Base-by-base conservation (phyloP, 2,797 vertebrate species). In the Gadopsis bispinosus region DNA sequence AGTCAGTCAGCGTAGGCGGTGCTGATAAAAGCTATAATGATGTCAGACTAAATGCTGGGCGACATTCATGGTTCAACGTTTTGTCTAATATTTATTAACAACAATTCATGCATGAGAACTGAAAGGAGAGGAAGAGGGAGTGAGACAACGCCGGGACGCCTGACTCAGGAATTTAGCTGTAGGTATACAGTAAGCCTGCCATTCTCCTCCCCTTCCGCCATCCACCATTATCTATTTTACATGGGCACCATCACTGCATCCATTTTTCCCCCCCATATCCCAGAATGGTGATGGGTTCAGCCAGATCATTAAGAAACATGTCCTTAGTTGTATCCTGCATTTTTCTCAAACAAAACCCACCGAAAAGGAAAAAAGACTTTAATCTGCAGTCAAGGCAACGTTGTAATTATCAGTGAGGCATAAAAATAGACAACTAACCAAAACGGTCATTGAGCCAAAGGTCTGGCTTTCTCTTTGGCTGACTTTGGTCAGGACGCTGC, bases 331-430 rank as follows among this genome's bases (percentile, higher is more conserved):
- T 55, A 16, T 56, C 7, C 54, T 69, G 41, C 20, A n/a, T 56
- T 50, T 50, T 73, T 65, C 69, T 67, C 37, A 3, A 37, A 69
- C 56, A 56, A 62, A 73, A 67, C 5, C 56, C 67, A 14, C 72
- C 64, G 19, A 62, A 66, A 22, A 48, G 35, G 31, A n/a, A 69
- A 51, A 50, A 33, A 22, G 8, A 9, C 45, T 31, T 68, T 75
- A 50, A 78, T 79, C 63, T 70, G 20, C 60, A 70, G 55, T 48
- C 29, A 63, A 59, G 29, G 39, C 65, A 64, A 68, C 4, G 2
- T 12, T 66, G 77, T 33, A 83, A 73, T 79, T 73, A 82, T 73
- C 61, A 88, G 75, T 64, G 74, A 83, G 66, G 64, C 75, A 66
- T 55, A 35, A 62, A 71, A 79, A 68, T 26, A 73, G 31, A 70